Evolutionary conservation across 1,140 invertebrate genomes (phyloP).

Genomic region (Diachasmimorpha longicaudata): DNA sequence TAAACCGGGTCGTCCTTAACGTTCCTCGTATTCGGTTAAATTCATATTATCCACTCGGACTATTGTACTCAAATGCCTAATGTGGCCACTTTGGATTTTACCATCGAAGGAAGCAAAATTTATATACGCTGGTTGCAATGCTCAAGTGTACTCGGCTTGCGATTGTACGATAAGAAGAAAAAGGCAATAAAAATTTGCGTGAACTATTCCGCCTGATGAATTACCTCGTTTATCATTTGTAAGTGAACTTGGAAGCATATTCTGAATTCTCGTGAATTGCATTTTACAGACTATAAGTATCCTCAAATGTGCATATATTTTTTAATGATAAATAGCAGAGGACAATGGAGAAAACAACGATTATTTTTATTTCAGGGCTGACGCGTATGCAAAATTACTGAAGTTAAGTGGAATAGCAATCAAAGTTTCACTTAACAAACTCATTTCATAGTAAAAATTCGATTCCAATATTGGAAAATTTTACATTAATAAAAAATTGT

Average conservation of each 20-base stretch:
- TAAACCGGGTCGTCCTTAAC: conserved; percentile 42
- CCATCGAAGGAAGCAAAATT: not conserved
- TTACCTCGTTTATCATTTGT: not conserved
- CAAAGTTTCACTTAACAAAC: too few species aligned
- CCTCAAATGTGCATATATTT: not conserved
- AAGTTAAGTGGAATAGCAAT: too few species aligned
- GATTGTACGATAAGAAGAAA: not conserved
- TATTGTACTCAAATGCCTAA: conserved; percentile 44
- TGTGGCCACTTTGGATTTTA: conserved; percentile 28
- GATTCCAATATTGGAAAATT: too few species aligned
- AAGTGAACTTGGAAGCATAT: not conserved
- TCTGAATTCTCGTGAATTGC: not conserved
- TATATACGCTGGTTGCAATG: not conserved
- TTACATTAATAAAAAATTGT: too few species aligned
- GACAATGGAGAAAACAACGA: too few species aligned
- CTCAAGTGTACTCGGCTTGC: not conserved
- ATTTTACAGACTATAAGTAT: not conserved
- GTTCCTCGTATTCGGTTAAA: conserved; percentile 32
- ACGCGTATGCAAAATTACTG: too few species aligned
- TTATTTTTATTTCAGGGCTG: too few species aligned
- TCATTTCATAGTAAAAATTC: too few species aligned
- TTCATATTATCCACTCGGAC: conserved; percentile 40
- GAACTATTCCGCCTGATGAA: not conserved
- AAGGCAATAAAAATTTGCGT: conserved; percentile 3
- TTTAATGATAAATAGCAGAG: too few species aligned